Conservation (phyloP, 2,888 invertebrate genomes). For the Bibio marci region DNA sequence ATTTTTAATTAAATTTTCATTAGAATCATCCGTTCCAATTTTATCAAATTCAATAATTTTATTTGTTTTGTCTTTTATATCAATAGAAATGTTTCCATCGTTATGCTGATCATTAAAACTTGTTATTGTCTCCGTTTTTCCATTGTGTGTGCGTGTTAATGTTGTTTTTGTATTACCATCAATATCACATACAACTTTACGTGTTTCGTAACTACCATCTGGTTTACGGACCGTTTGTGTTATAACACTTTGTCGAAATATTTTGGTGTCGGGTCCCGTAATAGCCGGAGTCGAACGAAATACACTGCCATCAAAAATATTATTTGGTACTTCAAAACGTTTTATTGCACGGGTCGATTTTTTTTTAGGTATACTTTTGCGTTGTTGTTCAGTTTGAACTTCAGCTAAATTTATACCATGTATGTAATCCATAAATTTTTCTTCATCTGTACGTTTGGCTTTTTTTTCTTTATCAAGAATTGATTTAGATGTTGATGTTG, state of each 20-base stretch:
- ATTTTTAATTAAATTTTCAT: no score
- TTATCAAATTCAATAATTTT: no score
- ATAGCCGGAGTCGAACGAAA: no score
- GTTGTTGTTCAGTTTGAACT: conserved; percentile 13
- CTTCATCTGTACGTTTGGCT: conserved; percentile 21
- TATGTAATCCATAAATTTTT: conserved; percentile 25
- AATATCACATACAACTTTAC: conserved; percentile 35
- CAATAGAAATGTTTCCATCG: no score
- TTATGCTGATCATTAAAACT: conserved; percentile 14
- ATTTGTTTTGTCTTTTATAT: no score
- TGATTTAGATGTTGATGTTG: conserved; percentile 1
- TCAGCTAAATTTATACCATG: conserved; percentile 22
- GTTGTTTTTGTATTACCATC: conserved; percentile 41
- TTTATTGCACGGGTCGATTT: conserved; percentile 6
- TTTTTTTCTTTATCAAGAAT: conserved; percentile 5
- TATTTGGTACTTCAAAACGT: conserved; percentile 17
- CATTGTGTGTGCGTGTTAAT: conserved; percentile 29
- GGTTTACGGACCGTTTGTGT: conserved; percentile 35
- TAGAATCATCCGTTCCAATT: no score
- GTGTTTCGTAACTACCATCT: conserved; percentile 40
- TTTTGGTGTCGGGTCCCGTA: conserved; percentile 15
- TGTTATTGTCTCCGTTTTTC: conserved; percentile 23
- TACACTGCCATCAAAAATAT: conserved; percentile 20
- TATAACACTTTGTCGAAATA: conserved; percentile 35
- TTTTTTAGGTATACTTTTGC: conserved; percentile 8